Evolutionary conservation across 2,797 vertebrate species (phyloP).

Genomic region (Nyctibius grandis): DNA sequence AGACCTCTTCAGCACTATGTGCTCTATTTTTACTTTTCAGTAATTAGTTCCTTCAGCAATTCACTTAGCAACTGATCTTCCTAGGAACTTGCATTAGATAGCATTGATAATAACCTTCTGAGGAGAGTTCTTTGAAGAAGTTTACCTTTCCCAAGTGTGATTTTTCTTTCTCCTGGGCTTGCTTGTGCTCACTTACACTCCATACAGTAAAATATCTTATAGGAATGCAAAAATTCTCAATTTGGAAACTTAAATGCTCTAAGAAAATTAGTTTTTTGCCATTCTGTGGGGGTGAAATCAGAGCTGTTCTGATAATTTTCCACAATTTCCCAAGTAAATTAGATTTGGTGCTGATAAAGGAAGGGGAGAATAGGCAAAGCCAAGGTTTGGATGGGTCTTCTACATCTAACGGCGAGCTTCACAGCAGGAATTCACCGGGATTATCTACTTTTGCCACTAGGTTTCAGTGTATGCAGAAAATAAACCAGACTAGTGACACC

Average conservation of each 20-base stretch:
- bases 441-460: background rate
- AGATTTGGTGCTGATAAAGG: background rate
- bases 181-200: background rate
- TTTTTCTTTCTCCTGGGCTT: background rate
- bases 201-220: background rate
- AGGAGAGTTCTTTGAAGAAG: slow-evolving; percentile 18
- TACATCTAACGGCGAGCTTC: background rate
- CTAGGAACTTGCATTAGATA: background rate
- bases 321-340: background rate
- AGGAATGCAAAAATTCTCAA: background rate
- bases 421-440: background rate
- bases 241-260: background rate
- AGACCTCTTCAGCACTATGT: background rate
- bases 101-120: background rate
- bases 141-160: slow-evolving; percentile 9
- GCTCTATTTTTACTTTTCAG: background rate
- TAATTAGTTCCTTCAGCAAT: slow-evolving; percentile 38
- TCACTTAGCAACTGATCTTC: slow-evolving; percentile 5
- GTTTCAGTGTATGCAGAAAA: background rate
- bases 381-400: background rate
- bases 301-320: background rate
- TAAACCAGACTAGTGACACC: background rate
- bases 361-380: background rate
- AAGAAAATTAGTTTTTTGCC: background rate
- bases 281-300: background rate